Evolutionary conservation across 2,888 invertebrate species (phyloP), one percentile per base, ranked within the genome.

Genomic region (Galeopsomyia nigrocyanea): DNA sequence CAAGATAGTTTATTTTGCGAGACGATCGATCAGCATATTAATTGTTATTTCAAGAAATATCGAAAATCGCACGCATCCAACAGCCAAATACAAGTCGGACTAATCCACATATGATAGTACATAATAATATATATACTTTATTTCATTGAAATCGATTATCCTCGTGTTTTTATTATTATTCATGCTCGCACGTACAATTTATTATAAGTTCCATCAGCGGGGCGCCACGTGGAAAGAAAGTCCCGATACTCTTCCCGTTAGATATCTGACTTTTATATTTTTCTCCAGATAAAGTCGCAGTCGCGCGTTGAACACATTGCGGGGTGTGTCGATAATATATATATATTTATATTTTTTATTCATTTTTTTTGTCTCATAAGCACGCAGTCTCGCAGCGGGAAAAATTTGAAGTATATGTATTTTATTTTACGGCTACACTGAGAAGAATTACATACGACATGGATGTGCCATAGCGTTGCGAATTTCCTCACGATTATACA

Each of bases 281-380:
- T 7, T 39, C 39, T 39, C 26, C 39, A 39, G 7, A 39, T 39
- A 39, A 39, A 39, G 39, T 39, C 39, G 39, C 39, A 39, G 10
- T 39, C 39, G 39, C 55, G 53, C 71, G 57, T 65, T 71, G 74
- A 74, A 74, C 74, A 74, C 74, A 74, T 74, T 71, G 74, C 68
- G 71, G 74, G 71, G 57, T 68, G 68, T 68, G 56, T 74, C 51
- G 21, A 56, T 71, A 49, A 31, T 13, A 60, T 56, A 17, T 58
- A 57, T 46, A 10, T 65, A 19, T 65, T 31, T 55, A 57, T 31
- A 53, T 70, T 47, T 46, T 31, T 7, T 70, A 31, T 39, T 39
- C 10, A 47, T 39, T 39, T 56, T 39, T 39, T 39, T 39, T 39
- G 39, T 39, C 7, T 39, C 39, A 50, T 73, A 74, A 74, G 70